A percentile compares a stretch with the other conserved stretches of the same genome.
phyloP scores from a whole-genome alignment of 2,888 invertebrate species.

The Drosophila silvestris region DNA sequence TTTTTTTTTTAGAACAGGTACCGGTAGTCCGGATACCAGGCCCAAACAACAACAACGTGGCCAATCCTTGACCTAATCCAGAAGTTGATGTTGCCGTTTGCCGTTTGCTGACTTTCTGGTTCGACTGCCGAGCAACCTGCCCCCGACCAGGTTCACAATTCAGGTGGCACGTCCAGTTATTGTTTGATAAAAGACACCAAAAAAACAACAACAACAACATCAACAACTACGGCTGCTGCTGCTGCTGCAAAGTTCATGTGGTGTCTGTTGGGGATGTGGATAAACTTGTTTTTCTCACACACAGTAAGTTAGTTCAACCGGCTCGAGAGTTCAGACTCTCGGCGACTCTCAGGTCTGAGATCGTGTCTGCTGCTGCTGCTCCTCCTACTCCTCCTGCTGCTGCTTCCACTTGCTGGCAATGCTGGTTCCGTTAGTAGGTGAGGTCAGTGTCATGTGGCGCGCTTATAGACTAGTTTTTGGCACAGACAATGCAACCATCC shows the following conservation, averaged over 20 bases:
- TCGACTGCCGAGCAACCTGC: slow-evolving; percentile 54
- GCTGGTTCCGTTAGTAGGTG: slow-evolving; percentile 82
- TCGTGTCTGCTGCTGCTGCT: slow-evolving; percentile 37
- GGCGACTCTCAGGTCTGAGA: slow-evolving; percentile 36
- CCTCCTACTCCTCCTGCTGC: slow-evolving; percentile 12
- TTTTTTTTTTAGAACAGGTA: slow-evolving; percentile 79
- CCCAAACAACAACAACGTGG: slow-evolving; percentile 61
- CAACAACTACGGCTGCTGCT: slow-evolving; percentile 31
- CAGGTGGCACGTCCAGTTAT: slow-evolving; percentile 69
- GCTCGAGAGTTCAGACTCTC: slow-evolving; percentile 49
- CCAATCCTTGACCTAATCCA: slow-evolving; percentile 84
- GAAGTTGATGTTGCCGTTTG: slow-evolving; percentile 62
- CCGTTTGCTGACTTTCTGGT: slow-evolving; percentile 74
- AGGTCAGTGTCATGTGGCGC: slow-evolving; percentile 82
- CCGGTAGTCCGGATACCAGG: slow-evolving; percentile 63
- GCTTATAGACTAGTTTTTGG: slow-evolving; percentile 77
- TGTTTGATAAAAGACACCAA: slow-evolving; percentile 63
- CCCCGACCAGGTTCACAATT: slow-evolving; percentile 67
- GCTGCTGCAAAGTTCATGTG: slow-evolving; percentile 43
- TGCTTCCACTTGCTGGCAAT: slow-evolving; percentile 33
- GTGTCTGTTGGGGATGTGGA: slow-evolving; percentile 72
- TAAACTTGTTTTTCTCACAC: slow-evolving; percentile 67
- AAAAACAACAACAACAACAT: slow-evolving; percentile 12
- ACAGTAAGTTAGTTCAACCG: slow-evolving; percentile 65
- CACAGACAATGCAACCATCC: slow-evolving; percentile 40